These are phyloP conservation scores for Zaprionus inermis DNA, from an alignment of 1,140 invertebrate species.

Conservation along the genomic window DNA sequence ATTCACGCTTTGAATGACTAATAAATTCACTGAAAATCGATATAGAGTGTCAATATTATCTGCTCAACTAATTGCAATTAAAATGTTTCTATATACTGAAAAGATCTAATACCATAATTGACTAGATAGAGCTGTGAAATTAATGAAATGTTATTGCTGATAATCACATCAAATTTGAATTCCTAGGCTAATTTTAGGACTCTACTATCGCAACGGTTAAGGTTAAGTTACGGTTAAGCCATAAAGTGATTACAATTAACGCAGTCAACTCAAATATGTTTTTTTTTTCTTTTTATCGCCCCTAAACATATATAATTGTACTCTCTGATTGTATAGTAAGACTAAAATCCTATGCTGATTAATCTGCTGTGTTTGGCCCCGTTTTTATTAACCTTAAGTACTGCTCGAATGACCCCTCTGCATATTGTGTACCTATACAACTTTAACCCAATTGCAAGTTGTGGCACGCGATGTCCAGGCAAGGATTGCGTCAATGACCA, in stretches of 20 bases:
- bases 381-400: constrained; percentile 8
- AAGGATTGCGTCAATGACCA: constrained; percentile 63
- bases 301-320: constrained; percentile 2
- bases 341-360: constrained; percentile 1
- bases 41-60: not conserved
- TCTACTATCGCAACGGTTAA: not conserved
- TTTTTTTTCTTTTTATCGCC: not conserved
- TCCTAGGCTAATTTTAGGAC: not conserved
- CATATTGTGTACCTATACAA: constrained; percentile 1
- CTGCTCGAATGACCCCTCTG: constrained; percentile 11
- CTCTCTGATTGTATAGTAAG: not conserved
- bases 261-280: constrained; percentile 27
- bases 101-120: not conserved
- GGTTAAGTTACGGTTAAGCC: not conserved
- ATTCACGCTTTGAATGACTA: not conserved
- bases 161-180: not conserved
- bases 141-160: not conserved
- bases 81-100: not conserved
- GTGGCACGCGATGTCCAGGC: constrained; percentile 69
- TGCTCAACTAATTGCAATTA: not conserved
- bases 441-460: constrained; percentile 63
- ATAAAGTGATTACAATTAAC: constrained; percentile 35
- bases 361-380: not conserved
- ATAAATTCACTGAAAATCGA: not conserved
- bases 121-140: not conserved